Base-by-base conservation (phyloP, 1,140 invertebrate genomes). In the Vollenhovia emeryi region DNA sequence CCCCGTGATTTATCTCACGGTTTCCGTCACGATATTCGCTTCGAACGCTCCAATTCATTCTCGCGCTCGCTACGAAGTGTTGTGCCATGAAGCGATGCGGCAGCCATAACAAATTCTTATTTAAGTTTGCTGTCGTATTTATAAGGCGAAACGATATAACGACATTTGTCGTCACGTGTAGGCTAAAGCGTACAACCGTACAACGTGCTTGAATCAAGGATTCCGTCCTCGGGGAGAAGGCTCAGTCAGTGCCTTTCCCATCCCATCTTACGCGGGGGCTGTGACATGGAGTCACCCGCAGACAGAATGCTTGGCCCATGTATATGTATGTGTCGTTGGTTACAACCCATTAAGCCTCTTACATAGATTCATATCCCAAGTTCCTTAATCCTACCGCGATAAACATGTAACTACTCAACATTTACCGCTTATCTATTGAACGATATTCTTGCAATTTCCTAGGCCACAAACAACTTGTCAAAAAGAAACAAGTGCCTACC, bases 311-410 rank as follows among this genome's bases (percentile, higher is more conserved):
- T 68, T 18, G 30, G 9, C 52, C 18, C 4, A 59, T 43, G 15
- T 43, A 60, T 30, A 48, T 50, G 18, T 48, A 64, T 11, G 21
- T 33, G 18, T 43, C n/a, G 30, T 24, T 62, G 24, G 74, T 57
- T 66, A 78, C 43, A 50, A 76, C 13, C 60, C 8, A 50, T 79
- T 66, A 79, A 79, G 43, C 30, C 13, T 79, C 59, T 79, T 50
- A 48, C 40, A 64, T 57, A 13, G 33, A 59, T 79, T 64, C 27
- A 33, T 64, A 64, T 79, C 43, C 15, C 52, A 30, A 50, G 5
- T 13, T 62, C 7, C 74, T 76, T 62, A 66, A 79, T 79, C n/a
- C 43, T 40, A 40, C 13, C 9, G 1, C n/a, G 40, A 66, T 27
- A 2, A 60, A 40, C 52, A 30, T 33, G 24, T 45, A 24, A 66